These are phyloP conservation scores for Drosophila birchii DNA, from an alignment of 2,888 invertebrate genomes.

Conservation along the genomic window DNA sequence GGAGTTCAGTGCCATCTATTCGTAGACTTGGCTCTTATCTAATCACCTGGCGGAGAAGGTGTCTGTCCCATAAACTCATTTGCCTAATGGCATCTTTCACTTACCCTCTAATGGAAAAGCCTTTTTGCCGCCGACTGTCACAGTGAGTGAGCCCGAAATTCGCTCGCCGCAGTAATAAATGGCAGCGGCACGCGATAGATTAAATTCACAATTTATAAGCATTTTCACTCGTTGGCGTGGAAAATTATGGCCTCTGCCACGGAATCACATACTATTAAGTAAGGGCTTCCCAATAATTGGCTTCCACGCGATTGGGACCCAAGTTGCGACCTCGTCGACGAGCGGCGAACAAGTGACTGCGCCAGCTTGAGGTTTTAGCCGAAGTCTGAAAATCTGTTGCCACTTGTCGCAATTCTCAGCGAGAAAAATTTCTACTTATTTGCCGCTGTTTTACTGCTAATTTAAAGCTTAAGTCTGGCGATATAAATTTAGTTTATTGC, in stretches of 20 bases:
- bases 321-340: slow-evolving; percentile 27
- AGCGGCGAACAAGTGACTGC: slow-evolving; percentile 34
- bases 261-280: slow-evolving; percentile 12
- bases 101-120: slow-evolving; percentile 62
- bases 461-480: slow-evolving; percentile 13
- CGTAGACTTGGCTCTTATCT: slow-evolving; percentile 38
- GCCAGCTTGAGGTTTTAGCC: slow-evolving; percentile 20
- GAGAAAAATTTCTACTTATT: background rate
- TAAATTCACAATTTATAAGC: slow-evolving; percentile 64
- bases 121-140: slow-evolving; percentile 51
- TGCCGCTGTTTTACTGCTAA: slow-evolving; percentile 17
- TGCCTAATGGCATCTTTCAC: slow-evolving; percentile 39
- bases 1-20: slow-evolving; percentile 15
- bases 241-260: slow-evolving; percentile 7
- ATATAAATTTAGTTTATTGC: slow-evolving; percentile 17
- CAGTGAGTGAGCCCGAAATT: slow-evolving; percentile 56
- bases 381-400: slow-evolving; percentile 19
- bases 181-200: slow-evolving; percentile 63
- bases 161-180: slow-evolving; percentile 75
- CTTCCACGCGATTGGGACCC: slow-evolving; percentile 26
- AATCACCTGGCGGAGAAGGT: slow-evolving; percentile 44
- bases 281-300: slow-evolving; percentile 11
- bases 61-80: slow-evolving; percentile 28
- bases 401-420: slow-evolving; percentile 9
- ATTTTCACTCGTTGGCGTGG: slow-evolving; percentile 43